A percentile compares a stretch with the other conserved stretches of the same genome.
Conservation (phyloP, 2,888 invertebrate species). For the Sympetrum striolatum region DNA sequence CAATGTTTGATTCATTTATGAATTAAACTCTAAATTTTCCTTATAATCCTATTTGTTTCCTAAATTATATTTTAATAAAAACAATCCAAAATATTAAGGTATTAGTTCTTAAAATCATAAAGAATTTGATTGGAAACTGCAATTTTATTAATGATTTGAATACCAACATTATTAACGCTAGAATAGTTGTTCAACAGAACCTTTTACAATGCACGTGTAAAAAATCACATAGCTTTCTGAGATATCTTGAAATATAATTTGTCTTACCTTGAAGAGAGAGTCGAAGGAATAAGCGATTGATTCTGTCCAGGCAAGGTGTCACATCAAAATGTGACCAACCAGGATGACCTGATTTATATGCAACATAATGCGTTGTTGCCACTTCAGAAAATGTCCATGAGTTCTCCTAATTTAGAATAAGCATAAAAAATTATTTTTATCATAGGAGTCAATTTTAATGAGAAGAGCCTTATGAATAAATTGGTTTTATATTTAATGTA, state of each 20-base stretch:
- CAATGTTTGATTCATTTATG: too few relatives aligned
- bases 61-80: too few relatives aligned
- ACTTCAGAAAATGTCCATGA: slow-evolving; percentile 49
- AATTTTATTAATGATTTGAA: too few relatives aligned
- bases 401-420: slow-evolving; percentile 46
- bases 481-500: too few relatives aligned
- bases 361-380: slow-evolving; percentile 52
- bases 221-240: too few relatives aligned
- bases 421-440: neutral
- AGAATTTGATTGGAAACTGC: neutral
- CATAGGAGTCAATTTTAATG: neutral
- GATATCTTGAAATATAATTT: neutral
- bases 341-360: slow-evolving; percentile 51
- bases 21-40: too few relatives aligned
- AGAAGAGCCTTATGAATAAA: too few relatives aligned
- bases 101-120: neutral
- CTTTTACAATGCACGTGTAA: neutral
- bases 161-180: too few relatives aligned
- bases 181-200: neutral
- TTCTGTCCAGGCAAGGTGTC: slow-evolving; percentile 51
- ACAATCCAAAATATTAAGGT: too few relatives aligned
- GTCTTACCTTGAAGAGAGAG: slow-evolving; percentile 48
- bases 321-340: slow-evolving; percentile 53
- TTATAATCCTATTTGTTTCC: too few relatives aligned
- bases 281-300: slow-evolving; percentile 48